These are phyloP conservation scores for Drosophila repleta DNA, from an alignment of 1,140 invertebrate species.

Conservation along the genomic window DNA sequence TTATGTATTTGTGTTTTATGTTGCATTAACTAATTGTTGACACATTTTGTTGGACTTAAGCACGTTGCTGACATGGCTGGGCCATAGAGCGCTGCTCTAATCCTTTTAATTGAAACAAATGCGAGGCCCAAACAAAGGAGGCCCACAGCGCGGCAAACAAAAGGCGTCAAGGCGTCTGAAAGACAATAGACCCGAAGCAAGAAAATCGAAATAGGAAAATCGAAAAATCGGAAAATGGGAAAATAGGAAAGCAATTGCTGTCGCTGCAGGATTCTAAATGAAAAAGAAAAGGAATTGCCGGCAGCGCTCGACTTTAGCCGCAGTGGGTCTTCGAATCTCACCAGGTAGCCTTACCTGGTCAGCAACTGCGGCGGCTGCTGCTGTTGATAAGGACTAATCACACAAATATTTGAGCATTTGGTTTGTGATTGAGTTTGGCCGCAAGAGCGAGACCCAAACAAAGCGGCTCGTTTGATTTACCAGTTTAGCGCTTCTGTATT, in stretches of 20 bases:
- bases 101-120: constrained; percentile 82
- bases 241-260: constrained; percentile 76
- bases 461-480: constrained; percentile 72
- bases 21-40: constrained; percentile 39
- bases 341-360: background rate
- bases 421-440: constrained; percentile 72
- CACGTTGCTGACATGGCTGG: constrained; percentile 49
- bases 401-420: constrained; percentile 82
- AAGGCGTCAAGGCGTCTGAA: constrained; percentile 77
- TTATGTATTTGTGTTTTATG: background rate
- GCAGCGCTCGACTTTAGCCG: constrained; percentile 70
- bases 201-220: constrained; percentile 44
- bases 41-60: constrained; percentile 49
- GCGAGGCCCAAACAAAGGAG: constrained; percentile 30
- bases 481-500: constrained; percentile 73
- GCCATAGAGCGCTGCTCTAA: constrained; percentile 33
- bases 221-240: constrained; percentile 23
- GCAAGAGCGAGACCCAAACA: constrained; percentile 42
- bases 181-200: constrained; percentile 53
- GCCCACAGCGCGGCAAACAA: constrained; percentile 20
- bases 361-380: constrained; percentile 51
- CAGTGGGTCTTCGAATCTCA: constrained; percentile 59
- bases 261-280: constrained; percentile 78
- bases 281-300: constrained; percentile 64
- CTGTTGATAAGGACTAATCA: constrained; percentile 82